Base-by-base conservation (phyloP, 2,113 vertebrate species). In the Irena cyanogastra region DNA sequence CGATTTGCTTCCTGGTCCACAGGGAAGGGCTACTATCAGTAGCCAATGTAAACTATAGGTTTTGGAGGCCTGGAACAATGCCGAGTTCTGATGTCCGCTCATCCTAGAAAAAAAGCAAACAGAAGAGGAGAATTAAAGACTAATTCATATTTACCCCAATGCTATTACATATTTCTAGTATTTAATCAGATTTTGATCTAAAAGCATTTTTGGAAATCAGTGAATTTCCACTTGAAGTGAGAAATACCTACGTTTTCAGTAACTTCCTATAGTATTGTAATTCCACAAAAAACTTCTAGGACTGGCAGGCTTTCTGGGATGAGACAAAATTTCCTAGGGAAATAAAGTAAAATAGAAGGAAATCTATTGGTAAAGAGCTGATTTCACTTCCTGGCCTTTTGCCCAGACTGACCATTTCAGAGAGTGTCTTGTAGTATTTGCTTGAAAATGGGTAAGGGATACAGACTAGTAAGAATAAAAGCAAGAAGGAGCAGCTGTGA, bases 311-410 rank as follows among this genome's bases (percentile, higher is more conserved):
- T 53, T 90, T 94, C 92, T n/a, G 57, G 27, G 54, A 88, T 91
- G 72, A 95, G 53, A 66, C 63, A 94, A 87, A 94, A 37, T 96
- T 97, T 97, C 95, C 93, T 84, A 89, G 63, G 96, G 94, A 97
- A 97, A 95, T 78, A 52, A 95, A 93, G 41, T 86, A 95, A 96
- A 97, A 97, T 95, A 88, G 93, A 87, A 96, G 96, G 97, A 97
- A 97, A 87, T 87, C 47, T 88, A 74, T 61, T 80, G 76, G 83
- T 66, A 91, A 92, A 92, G 57, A 86, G 50, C 42, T 94, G 91
- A 97, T 90, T 96, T 97, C 83, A 97, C 83, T 94, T 96, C 87
- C 87, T 97, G 97, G 95, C 91, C 87, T 93, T 93, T 88, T 96
- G 88, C 97, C 90, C 89, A 95, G 90, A 61, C 57, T 94, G 77